A percentile compares a stretch with the other conserved stretches of the same genome.
Conservation (phyloP, 1,140 invertebrate genomes). For the Calephelis virginiensis region DNA sequence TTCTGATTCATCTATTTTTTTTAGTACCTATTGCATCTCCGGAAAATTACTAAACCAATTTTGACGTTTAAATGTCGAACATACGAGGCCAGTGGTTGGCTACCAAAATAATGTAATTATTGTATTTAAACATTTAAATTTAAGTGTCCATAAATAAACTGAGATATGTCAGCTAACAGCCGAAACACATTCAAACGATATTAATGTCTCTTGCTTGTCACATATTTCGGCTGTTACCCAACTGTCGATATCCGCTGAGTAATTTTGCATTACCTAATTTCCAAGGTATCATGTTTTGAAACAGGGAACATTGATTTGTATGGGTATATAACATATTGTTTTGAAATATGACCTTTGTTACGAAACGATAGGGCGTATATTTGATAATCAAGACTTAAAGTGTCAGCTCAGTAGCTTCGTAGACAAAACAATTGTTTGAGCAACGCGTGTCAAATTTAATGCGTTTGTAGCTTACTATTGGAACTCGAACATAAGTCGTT, state of each 20-base stretch:
- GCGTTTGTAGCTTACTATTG: slow-evolving; percentile 18
- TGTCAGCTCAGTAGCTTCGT: slow-evolving; percentile 27
- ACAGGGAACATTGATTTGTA: slow-evolving; percentile 29
- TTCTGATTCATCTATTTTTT: no score
- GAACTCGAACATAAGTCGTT: slow-evolving; percentile 20
- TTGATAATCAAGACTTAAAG: not conserved
- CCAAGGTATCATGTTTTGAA: slow-evolving; percentile 29
- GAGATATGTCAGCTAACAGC: slow-evolving; percentile 3
- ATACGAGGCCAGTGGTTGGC: no score
- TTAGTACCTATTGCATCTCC: no score
- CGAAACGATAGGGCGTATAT: slow-evolving; percentile 21
- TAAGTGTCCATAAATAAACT: not conserved
- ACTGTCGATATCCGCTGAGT: slow-evolving; percentile 16
- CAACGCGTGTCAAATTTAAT: slow-evolving; percentile 30
- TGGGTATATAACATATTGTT: slow-evolving; percentile 4
- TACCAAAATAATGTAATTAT: not conserved
- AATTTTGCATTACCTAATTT: slow-evolving; percentile 15
- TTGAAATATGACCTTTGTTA: slow-evolving; percentile 18
- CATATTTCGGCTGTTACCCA: slow-evolving; percentile 13
- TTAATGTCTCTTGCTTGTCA: slow-evolving; percentile 15
- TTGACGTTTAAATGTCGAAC: no score
- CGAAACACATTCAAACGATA: slow-evolving; percentile 11
- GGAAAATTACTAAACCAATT: no score
- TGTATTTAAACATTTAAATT: slow-evolving; percentile 1
- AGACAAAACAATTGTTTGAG: slow-evolving; percentile 37